Percentiles rank a stretch among this genome's conserved stretches.
Evolutionary conservation across 1,140 invertebrate genomes (phyloP).

Genomic region (Neodiprion fabricii): DNA sequence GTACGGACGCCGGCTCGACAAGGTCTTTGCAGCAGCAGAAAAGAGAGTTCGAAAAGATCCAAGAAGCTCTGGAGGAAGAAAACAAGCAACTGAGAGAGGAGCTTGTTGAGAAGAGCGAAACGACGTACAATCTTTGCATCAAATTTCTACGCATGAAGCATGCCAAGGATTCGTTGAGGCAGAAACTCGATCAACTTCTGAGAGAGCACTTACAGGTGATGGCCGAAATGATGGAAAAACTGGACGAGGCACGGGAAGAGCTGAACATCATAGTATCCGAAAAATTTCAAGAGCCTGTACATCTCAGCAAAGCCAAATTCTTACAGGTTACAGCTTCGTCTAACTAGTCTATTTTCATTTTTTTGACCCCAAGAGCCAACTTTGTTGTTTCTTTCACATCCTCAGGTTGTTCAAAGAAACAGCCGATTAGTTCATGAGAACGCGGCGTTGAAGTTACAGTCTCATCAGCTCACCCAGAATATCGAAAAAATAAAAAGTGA

Average conservation of each 20-base stretch:
- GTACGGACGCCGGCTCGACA: conserved; percentile 19
- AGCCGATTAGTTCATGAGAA: conserved; percentile 43
- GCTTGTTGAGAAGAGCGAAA: conserved; percentile 34
- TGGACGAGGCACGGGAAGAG: conserved; percentile 44
- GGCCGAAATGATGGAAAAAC: conserved; percentile 46
- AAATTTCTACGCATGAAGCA: conserved; percentile 45
- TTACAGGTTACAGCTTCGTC: conserved; percentile 32
- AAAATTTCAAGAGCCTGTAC: conserved; percentile 42
- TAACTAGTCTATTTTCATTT: background rate
- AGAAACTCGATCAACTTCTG: conserved; percentile 37
- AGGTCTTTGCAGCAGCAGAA: conserved; percentile 22
- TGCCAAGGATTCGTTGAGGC: conserved; percentile 33
- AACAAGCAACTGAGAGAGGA: conserved; percentile 33
- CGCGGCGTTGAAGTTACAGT: conserved; percentile 36
- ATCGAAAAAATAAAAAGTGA: conserved; percentile 38
- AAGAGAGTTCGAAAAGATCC: conserved; percentile 29
- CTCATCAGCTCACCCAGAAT: conserved; percentile 37
- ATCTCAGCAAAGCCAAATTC: conserved; percentile 41
- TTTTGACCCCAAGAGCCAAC: background rate
- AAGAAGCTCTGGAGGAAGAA: conserved; percentile 33
- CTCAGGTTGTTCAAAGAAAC: conserved; percentile 42
- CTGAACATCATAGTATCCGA: conserved; percentile 43
- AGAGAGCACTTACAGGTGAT: conserved; percentile 42
- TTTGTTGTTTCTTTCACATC: background rate
- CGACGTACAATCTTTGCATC: conserved; percentile 41